Percentiles rank a stretch among this genome's conserved stretches.
Conservation (phyloP, 2,888 invertebrate species). For the Drosophila peninsularis region DNA sequence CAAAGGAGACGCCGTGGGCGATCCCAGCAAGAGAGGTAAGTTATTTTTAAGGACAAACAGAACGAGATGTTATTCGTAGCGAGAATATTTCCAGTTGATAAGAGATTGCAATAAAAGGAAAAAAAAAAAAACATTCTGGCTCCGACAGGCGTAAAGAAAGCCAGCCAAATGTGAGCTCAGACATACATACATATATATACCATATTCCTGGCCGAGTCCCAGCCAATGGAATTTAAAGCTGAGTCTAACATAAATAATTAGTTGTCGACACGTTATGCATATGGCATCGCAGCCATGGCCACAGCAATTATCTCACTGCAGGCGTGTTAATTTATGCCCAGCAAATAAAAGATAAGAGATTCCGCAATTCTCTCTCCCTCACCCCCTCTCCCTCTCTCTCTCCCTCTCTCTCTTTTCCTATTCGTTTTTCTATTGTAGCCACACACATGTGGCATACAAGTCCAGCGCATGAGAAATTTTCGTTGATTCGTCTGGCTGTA, state of each 20-base stretch:
- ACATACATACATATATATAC: too few relatives aligned
- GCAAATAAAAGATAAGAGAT: constrained; percentile 5
- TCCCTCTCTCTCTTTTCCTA: too few relatives aligned
- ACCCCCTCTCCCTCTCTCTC: not conserved
- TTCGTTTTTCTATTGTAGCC: constrained; percentile 15
- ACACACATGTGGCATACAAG: not conserved
- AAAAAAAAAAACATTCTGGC: too few relatives aligned
- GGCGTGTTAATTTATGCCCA: constrained; percentile 39
- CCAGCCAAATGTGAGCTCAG: too few relatives aligned
- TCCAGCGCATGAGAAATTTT: constrained; percentile 4
- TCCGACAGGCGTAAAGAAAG: too few relatives aligned
- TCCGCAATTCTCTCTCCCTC: not conserved
- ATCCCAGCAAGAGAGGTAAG: too few relatives aligned
- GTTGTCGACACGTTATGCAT: constrained; percentile 10
- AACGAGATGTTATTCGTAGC: too few relatives aligned
- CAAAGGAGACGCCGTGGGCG: too few relatives aligned
- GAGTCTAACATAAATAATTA: constrained; percentile 27
- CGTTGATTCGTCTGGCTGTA: constrained; percentile 1
- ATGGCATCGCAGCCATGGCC: not conserved
- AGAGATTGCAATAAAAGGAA: too few relatives aligned
- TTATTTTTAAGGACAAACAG: too few relatives aligned
- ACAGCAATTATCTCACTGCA: constrained; percentile 21
- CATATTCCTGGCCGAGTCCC: too few relatives aligned
- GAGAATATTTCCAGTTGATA: too few relatives aligned
- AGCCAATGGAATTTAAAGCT: not conserved